Evolutionary conservation across 2,797 vertebrate genomes (phyloP), one percentile per base, ranked within the genome.

Genomic region (Anguilla megastoma): DNA sequence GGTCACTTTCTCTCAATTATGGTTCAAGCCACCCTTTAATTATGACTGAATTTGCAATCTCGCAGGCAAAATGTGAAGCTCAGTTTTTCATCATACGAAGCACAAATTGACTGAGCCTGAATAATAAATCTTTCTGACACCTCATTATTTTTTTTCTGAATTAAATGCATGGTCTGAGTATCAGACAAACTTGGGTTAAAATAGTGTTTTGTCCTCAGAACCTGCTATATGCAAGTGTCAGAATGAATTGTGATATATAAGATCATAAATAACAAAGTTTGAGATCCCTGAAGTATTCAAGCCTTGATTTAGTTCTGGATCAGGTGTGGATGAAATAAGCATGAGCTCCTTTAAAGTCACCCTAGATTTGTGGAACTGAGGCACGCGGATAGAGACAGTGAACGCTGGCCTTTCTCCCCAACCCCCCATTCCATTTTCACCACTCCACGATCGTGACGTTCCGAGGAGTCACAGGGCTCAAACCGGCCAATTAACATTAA

Each of bases 401-500:
- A 52, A 16, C 12, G 12, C n/a, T 56, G 48, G 52, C 16, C 0
- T 16, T 56, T 12, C 36, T 36, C 48, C 27, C n/a, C 50, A 41
- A 1, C 50, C n/a, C n/a, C 8, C 50, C 80, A 14, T 54, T 52
- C 80, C 63, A 6, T 50, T 82, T 12, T 45, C 79, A 5, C 45
- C 36, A 21, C 79, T 82, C 36, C 10, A 1, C 63, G 5, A 50
- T 45, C 21, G 14, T 86, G 58, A 36, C 21, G 8, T 84, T 86
- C 86, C 84, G 36, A 80, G 76, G 41, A 41, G 89, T 88, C 89
- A 86, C 36, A 87, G 74, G 52, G 86, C 89, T 88, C 66, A 76
- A 88, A 88, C 86, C 88, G 89, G 83, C 58, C 87, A 85, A 88
- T 71, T 89, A 48, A 88, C 90, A 90, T 89, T 89, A 90, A 92